Conservation (phyloP, 2,888 invertebrate genomes). For the Cantharis nigra region DNA sequence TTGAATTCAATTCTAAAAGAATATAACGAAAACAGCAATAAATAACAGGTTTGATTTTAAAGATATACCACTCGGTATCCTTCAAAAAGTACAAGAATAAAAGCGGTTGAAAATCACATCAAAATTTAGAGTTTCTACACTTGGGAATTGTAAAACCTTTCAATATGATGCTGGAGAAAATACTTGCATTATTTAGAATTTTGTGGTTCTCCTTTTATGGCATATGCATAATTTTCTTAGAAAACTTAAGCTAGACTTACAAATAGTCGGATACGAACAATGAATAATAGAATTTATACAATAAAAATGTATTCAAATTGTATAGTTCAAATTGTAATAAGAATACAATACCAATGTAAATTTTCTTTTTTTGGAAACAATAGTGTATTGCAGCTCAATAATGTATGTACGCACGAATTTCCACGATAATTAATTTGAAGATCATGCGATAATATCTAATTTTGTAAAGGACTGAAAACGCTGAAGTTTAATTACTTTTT, state of each 20-base stretch:
- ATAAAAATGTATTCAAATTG: no score
- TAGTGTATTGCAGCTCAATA: background rate
- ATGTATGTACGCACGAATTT: background rate
- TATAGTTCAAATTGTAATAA: no score
- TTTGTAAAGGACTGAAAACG: background rate
- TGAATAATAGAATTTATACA: no score
- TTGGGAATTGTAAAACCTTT: background rate
- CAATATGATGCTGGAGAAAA: background rate
- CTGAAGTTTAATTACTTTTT: background rate
- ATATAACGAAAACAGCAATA: background rate
- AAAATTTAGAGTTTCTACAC: background rate
- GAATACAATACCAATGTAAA: no score
- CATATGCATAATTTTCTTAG: no score
- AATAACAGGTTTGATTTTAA: background rate
- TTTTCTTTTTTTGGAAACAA: background rate
- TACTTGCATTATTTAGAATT: background rate
- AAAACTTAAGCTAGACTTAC: no score
- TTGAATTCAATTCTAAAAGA: background rate
- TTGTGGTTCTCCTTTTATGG: background rate
- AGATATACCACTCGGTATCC: background rate
- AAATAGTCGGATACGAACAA: no score
- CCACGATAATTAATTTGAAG: background rate
- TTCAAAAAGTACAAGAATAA: background rate
- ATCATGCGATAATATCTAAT: background rate
- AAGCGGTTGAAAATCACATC: background rate